Evolutionary conservation across 2,888 invertebrate genomes (phyloP).

Genomic region (Nemurella pictetii): DNA sequence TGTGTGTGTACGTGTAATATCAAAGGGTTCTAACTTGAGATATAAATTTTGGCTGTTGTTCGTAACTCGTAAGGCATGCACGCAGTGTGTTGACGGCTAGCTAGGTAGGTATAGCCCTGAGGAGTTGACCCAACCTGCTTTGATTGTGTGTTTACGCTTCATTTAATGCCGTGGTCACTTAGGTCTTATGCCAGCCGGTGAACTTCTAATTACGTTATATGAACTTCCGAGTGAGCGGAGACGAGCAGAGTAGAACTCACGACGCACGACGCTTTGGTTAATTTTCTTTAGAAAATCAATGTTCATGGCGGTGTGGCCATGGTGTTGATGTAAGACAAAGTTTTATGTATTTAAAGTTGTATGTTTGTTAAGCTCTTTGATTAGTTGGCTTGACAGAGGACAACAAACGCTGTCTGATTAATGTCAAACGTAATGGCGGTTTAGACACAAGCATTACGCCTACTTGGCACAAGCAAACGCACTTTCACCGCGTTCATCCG

Average conservation of each 20-base stretch:
- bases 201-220: conserved; percentile 18
- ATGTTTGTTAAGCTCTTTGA: background rate
- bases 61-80: background rate
- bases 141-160: conserved; percentile 22
- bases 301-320: background rate
- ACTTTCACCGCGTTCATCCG: no score
- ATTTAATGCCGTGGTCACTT: conserved; percentile 11
- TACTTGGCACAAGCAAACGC: no score
- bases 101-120: background rate
- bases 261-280: background rate
- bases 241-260: background rate
- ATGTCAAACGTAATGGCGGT: background rate
- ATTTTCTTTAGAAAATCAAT: background rate
- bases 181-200: background rate
- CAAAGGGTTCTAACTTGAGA: conserved; percentile 25
- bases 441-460: no score
- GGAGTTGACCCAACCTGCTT: conserved; percentile 14
- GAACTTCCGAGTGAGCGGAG: background rate
- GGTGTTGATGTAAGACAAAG: background rate
- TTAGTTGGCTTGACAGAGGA: background rate
- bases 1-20: background rate
- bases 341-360: background rate
- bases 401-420: background rate
- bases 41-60: background rate
- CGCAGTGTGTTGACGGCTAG: background rate